A percentile compares a stretch with the other conserved stretches of the same genome.
Evolutionary conservation across 2,113 vertebrate species (phyloP).

Genomic region (sheep (Ovis aries)): DNA sequence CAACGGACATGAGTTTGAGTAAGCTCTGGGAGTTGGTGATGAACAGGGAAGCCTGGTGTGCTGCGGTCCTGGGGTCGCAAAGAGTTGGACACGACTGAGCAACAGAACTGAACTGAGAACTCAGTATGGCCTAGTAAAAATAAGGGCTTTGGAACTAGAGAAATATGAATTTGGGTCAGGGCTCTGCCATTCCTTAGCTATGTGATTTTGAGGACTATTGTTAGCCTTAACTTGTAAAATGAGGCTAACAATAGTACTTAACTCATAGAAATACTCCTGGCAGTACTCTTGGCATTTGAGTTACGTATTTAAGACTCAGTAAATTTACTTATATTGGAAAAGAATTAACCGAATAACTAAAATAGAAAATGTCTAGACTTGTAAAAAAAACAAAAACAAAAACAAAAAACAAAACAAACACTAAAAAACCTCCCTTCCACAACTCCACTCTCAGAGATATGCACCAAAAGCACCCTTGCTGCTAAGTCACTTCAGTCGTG

Average conservation of each 20-base stretch:
- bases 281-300: background rate
- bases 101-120: background rate
- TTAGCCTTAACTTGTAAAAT: background rate
- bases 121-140: background rate
- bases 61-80: background rate
- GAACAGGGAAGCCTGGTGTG: background rate
- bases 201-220: background rate
- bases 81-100: background rate
- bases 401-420: too few relatives aligned
- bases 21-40: background rate
- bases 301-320: background rate
- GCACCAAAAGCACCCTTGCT: conserved; percentile 3
- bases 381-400: background rate
- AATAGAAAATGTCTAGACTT: conserved; percentile 6
- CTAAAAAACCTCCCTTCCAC: background rate
- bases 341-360: background rate
- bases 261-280: background rate
- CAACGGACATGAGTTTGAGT: background rate
- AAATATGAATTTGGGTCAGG: background rate
- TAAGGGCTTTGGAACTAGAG: background rate
- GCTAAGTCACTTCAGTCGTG: background rate
- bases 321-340: background rate
- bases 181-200: background rate
- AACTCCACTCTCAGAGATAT: background rate
- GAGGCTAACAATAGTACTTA: background rate